Conservation (phyloP, 2,797 vertebrate species). For the Coreius guichenoti region DNA sequence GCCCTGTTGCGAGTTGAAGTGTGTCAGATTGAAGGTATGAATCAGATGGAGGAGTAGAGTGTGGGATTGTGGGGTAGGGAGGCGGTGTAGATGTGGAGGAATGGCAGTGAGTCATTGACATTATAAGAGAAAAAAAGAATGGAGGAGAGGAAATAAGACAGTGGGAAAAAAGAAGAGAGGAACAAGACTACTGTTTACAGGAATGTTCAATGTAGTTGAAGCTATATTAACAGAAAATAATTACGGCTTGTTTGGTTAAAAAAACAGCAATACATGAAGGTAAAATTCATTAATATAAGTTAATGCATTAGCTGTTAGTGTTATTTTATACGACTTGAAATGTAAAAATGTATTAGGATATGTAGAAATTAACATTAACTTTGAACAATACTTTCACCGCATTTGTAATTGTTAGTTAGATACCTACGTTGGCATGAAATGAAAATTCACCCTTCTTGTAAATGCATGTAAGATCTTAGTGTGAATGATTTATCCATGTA, state of each 20-base stretch:
- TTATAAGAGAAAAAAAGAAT: constrained; percentile 9
- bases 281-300: not conserved
- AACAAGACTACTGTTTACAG: not conserved
- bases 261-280: not conserved
- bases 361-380: not conserved
- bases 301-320: not conserved
- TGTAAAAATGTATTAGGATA: not conserved
- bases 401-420: not conserved
- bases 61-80: constrained; percentile 31
- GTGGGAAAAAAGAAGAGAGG: constrained; percentile 1
- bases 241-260: not conserved
- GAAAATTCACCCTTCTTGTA: not conserved
- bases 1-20: constrained; percentile 12
- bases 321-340: not conserved
- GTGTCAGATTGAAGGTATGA: constrained; percentile 62
- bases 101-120: constrained; percentile 41
- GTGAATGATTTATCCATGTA: not conserved
- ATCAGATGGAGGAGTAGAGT: constrained; percentile 68
- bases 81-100: constrained; percentile 46
- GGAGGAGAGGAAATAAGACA: constrained; percentile 35
- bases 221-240: not conserved
- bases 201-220: not conserved
- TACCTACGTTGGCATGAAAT: not conserved
- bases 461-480: not conserved
- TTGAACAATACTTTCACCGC: not conserved